Base-by-base conservation (phyloP, 2,113 vertebrate species). In the Tricholaema leucomelas region DNA sequence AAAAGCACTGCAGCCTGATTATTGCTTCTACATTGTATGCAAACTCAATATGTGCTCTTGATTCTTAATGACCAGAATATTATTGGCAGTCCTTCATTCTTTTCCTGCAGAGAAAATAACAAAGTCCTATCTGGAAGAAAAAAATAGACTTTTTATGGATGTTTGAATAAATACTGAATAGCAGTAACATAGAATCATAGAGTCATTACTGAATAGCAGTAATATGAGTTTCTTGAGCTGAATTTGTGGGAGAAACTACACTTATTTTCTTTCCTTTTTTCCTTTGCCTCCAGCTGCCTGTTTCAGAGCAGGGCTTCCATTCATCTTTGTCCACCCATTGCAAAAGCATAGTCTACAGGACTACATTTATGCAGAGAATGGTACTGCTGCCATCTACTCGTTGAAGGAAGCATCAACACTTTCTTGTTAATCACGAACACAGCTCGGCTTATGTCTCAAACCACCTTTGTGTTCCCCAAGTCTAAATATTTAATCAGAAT, bases 301-400 rank as follows among this genome's bases (percentile, higher is more conserved):
- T 70, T 94, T n/a, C 75, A 89, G 60, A 93, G 19, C 63, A 92
- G 46, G 63, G 66, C 35, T 82, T 64, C 33, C 48, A 88, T 87
- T 94, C 81, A 80, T 81, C 24, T 67, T 70, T 71, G 33, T 73
- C 42, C 27, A 11, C 24, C 30, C 50, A 66, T 82, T 77, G 71
- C 7, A 82, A 71, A 89, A 82, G 11, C 74, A 24, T 7, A 48
- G 52, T 23, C 44, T 71, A 60, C 42, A 48, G 30, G 52, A 59
- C 9, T 73, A 11, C 25, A 44, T 66, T 80, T 38, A 42, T 40
- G 60, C 60, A 76, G 64, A 61, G 70, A 93, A 85, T 63, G 48
- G 69, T 66, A 28, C 78, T 95, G 87, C 96, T 96, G 94, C 94
- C 92, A 88, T 71, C 95, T 96, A 63, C 56, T 88, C 3, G 14